A percentile compares a stretch with the other conserved stretches of the same genome.
These are phyloP conservation scores for Gallirallus australis DNA, from an alignment of 2,797 vertebrate genomes.

Conservation along the genomic window DNA sequence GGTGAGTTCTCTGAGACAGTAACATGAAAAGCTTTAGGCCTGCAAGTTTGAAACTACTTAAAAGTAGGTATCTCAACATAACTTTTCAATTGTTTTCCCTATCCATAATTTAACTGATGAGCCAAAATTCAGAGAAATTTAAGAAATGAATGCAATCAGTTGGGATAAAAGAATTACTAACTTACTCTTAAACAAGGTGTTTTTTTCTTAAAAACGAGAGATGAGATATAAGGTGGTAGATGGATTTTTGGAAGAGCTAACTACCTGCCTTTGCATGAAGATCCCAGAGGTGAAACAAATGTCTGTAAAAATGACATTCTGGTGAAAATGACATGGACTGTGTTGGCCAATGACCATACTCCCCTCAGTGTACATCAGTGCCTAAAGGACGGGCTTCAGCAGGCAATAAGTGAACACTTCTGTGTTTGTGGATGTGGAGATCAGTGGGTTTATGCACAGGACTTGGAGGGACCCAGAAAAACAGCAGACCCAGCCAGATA, in stretches of 20 bases:
- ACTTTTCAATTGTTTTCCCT: background rate
- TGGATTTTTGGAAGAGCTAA: background rate
- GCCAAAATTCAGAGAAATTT: background rate
- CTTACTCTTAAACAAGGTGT: background rate
- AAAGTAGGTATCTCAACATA: background rate
- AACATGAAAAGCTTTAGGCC: background rate
- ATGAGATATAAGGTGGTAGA: background rate
- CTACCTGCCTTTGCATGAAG: background rate
- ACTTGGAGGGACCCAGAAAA: background rate
- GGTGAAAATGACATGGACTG: background rate
- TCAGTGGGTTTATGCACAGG: background rate
- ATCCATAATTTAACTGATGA: background rate
- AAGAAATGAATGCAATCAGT: background rate
- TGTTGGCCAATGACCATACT: background rate
- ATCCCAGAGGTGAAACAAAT: background rate
- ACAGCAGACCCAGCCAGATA: background rate
- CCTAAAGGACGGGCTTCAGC: background rate
- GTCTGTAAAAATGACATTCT: background rate
- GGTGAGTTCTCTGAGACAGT: conserved; percentile 76
- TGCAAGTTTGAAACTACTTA: background rate
- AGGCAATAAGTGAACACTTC: background rate
- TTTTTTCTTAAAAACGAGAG: background rate
- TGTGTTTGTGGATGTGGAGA: background rate
- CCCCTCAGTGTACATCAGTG: background rate
- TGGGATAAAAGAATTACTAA: background rate